A percentile compares a stretch with the other conserved stretches of the same genome.
These are phyloP conservation scores for Hormiphora californensis DNA, from an alignment of 37 sponge, comb jelly and placozoan genomes.

Conservation along the genomic window DNA sequence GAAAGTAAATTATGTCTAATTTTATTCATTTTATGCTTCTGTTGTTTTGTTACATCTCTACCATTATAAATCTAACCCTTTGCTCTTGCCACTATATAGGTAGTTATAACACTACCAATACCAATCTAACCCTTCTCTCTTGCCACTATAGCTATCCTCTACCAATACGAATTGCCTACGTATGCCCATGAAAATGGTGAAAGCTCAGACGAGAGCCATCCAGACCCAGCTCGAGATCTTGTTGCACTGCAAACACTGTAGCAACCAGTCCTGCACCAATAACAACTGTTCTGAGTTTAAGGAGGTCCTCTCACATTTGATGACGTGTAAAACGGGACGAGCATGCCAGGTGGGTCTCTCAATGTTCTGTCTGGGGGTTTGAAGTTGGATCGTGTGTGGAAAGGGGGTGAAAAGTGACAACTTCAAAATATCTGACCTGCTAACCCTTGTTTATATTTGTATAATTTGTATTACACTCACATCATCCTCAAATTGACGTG, in stretches of 20 bases:
- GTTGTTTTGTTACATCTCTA: too few relatives aligned
- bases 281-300: constrained; percentile 19
- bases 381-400: neutral
- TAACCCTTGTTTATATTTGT: neutral
- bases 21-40: too few relatives aligned
- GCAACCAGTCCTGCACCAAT: neutral
- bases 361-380: neutral
- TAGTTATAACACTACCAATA: too few relatives aligned
- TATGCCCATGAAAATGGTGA: constrained; percentile 25
- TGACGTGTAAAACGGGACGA: constrained; percentile 17
- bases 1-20: too few relatives aligned
- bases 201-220: neutral
- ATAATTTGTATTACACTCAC: too few relatives aligned
- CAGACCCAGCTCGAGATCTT: neutral
- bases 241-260: constrained; percentile 19
- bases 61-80: too few relatives aligned
- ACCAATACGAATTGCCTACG: too few relatives aligned
- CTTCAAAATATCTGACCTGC: neutral
- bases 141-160: too few relatives aligned
- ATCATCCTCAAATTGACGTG: too few relatives aligned
- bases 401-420: neutral
- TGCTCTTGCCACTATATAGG: too few relatives aligned
- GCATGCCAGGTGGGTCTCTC: constrained; percentile 38
- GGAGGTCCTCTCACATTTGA: neutral
- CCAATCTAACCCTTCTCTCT: too few relatives aligned